These are phyloP conservation scores for Brevimyrus niger DNA, from an alignment of 2,113 vertebrate genomes.

Conservation along the genomic window DNA sequence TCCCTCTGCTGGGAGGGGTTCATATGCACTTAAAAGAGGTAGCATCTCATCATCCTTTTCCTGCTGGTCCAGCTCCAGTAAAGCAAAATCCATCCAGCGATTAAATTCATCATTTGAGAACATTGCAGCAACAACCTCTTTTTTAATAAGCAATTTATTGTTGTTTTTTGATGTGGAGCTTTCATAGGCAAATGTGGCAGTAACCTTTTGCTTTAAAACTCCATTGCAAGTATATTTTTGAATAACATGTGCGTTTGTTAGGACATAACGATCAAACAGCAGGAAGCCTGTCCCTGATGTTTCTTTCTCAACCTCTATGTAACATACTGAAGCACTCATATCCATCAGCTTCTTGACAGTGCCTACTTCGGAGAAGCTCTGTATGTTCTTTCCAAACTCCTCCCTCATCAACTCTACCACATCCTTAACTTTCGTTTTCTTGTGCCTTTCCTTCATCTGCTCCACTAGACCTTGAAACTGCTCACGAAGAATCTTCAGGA, in stretches of 20 bases:
- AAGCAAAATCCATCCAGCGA: constrained; percentile 25
- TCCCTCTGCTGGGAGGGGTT: neutral
- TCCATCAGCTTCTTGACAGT: neutral
- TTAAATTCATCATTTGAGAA: neutral
- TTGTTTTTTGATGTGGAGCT: no score
- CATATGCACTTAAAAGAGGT: neutral
- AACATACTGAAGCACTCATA: neutral
- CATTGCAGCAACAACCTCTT: neutral
- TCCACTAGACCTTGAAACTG: constrained; percentile 13
- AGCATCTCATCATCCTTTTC: neutral
- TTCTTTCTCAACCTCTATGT: neutral
- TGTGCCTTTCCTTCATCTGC: neutral
- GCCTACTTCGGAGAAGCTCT: neutral
- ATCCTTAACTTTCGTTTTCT: neutral
- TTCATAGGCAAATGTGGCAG: neutral
- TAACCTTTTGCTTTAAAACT: neutral
- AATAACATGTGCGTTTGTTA: neutral
- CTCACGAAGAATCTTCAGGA: neutral
- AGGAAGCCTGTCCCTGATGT: neutral
- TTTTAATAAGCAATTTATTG: neutral
- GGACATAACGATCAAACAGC: no score
- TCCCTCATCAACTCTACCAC: no score
- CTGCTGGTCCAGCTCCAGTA: constrained; percentile 23
- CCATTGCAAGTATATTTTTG: neutral
- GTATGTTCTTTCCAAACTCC: neutral